Percentiles rank a stretch among this genome's conserved stretches.
Evolutionary conservation across 1,140 invertebrate genomes (phyloP).

Genomic region (Drosophila busckii): DNA sequence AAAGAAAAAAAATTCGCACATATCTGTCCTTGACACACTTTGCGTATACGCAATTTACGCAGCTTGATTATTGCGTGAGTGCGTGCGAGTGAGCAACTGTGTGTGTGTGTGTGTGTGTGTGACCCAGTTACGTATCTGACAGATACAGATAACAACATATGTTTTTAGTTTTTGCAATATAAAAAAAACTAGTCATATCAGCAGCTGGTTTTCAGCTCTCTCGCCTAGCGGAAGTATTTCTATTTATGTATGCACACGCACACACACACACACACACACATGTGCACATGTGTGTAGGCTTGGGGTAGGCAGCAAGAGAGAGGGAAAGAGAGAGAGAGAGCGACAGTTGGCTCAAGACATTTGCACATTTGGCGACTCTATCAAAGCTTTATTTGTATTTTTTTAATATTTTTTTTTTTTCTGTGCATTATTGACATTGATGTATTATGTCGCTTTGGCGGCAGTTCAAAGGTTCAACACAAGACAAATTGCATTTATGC

Average conservation of each 20-base stretch:
- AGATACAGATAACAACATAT: conserved; percentile 65
- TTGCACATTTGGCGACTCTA: conserved; percentile 28
- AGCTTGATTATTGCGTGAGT: conserved; percentile 47
- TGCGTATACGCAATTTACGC: conserved; percentile 74
- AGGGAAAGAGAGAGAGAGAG: background rate
- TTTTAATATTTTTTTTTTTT: too few species aligned
- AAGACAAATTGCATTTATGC: conserved; percentile 26
- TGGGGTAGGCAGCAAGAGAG: background rate
- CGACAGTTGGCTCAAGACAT: background rate
- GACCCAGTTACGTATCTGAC: conserved; percentile 64
- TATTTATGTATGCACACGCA: background rate
- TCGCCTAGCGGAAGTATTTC: too few species aligned
- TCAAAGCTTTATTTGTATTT: too few species aligned
- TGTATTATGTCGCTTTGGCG: conserved; percentile 21
- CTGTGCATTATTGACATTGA: conserved; percentile 33
- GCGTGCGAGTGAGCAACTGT: conserved; percentile 37
- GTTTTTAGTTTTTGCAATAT: conserved; percentile 28
- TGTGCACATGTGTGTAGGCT: conserved; percentile 21
- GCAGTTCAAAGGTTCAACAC: conserved; percentile 32
- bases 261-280: background rate
- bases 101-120: conserved; percentile 28
- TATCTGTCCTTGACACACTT: conserved; percentile 78
- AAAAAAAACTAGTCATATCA: conserved; percentile 17
- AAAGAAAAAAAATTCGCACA: conserved; percentile 69
- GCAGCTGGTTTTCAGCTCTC: conserved; percentile 12